A percentile compares a stretch with the other conserved stretches of the same genome.
Conservation (phyloP, 2,113 vertebrate genomes). For the Neotoma lepida region DNA sequence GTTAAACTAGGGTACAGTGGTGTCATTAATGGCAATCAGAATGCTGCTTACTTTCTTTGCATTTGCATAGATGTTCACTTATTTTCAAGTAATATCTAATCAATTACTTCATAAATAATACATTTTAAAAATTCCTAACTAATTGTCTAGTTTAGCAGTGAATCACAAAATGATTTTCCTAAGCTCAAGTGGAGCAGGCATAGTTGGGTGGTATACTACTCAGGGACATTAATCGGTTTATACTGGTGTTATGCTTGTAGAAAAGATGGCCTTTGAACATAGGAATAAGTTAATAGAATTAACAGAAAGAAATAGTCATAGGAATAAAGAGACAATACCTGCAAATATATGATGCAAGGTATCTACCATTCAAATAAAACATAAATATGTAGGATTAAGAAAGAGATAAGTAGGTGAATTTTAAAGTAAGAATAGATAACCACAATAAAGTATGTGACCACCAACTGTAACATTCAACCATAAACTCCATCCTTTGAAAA, state of each 20-base stretch:
- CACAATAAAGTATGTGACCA: neutral
- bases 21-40: neutral
- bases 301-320: neutral
- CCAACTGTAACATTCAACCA: neutral
- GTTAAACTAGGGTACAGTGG: no score
- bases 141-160: neutral
- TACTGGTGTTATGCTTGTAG: neutral
- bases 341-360: neutral
- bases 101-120: neutral
- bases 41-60: neutral
- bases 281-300: neutral
- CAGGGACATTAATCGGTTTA: neutral
- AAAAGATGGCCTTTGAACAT: neutral
- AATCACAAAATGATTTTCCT: neutral
- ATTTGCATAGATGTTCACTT: neutral
- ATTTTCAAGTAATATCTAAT: neutral
- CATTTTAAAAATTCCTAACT: neutral
- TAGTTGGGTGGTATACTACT: neutral
- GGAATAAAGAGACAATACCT: neutral
- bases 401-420: neutral
- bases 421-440: neutral
- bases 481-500: neutral
- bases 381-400: neutral
- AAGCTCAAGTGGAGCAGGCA: neutral
- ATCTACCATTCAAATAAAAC: neutral